Evolutionary conservation across 2,113 vertebrate species (phyloP).

Genomic region (Hyperopisus bebe): DNA sequence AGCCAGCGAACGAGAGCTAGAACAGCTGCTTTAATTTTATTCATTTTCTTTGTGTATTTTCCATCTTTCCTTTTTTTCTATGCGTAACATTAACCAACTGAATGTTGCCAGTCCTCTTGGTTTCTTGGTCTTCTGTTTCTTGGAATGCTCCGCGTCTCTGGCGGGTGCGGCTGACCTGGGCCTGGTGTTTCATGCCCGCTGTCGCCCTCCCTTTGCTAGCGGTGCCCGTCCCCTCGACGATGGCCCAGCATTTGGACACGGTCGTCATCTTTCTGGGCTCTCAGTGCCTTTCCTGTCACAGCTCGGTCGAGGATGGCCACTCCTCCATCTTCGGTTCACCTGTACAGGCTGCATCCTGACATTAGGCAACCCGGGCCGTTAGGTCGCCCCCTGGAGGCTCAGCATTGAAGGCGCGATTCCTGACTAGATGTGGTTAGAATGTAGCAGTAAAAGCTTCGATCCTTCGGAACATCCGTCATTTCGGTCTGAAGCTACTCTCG

Average conservation of each 20-base stretch:
- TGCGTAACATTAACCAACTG: neutral
- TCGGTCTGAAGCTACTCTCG: neutral
- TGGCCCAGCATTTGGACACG: neutral
- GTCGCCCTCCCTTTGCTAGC: neutral
- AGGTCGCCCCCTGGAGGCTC: neutral
- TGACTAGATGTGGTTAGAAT: neutral
- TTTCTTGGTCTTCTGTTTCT: conserved; percentile 3
- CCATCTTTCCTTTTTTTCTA: neutral
- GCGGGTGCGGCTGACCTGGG: neutral
- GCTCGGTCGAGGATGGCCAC: neutral
- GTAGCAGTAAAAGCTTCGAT: neutral
- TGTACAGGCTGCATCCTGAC: neutral
- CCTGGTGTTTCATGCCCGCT: neutral
- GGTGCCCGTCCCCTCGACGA: neutral
- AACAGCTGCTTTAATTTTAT: conserved; percentile 30
- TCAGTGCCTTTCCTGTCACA: conserved; percentile 29
- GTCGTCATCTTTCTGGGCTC: conserved; percentile 13
- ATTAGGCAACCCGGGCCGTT: neutral
- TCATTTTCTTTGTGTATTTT: conserved; percentile 8
- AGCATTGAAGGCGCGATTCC: neutral
- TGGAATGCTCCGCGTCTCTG: neutral
- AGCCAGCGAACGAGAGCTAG: neutral
- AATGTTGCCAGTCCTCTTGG: neutral
- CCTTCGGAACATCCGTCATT: neutral
- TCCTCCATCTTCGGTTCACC: neutral